phyloP scores from a whole-genome alignment of 1,140 invertebrate species.

The Drosophila baimaii region DNA sequence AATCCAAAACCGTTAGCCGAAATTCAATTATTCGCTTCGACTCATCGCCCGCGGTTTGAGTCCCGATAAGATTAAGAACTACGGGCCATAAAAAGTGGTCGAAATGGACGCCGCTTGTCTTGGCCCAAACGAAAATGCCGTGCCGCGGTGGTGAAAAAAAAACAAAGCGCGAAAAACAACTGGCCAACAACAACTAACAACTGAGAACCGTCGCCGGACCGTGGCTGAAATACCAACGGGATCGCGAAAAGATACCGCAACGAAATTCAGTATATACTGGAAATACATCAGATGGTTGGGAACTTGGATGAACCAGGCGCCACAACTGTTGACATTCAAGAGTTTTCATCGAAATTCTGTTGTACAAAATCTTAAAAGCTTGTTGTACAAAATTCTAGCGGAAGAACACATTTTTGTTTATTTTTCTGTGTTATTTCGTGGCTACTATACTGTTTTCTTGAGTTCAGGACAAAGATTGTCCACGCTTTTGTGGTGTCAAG shows the following conservation, averaged over 20 bases:
- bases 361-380: background rate
- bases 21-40: slow-evolving; percentile 53
- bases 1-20: slow-evolving; percentile 24
- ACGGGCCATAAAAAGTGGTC: slow-evolving; percentile 45
- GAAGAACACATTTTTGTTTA: too few relatives aligned
- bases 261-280: background rate
- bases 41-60: slow-evolving; percentile 58
- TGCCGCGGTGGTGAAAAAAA: background rate
- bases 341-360: background rate
- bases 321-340: background rate
- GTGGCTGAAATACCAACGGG: background rate
- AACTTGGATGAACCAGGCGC: background rate
- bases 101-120: slow-evolving; percentile 15
- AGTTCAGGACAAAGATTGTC: too few relatives aligned
- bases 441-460: too few relatives aligned
- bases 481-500: too few relatives aligned
- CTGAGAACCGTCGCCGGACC: background rate
- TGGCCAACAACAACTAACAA: slow-evolving; percentile 7
- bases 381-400: too few relatives aligned
- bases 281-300: background rate
- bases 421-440: too few relatives aligned
- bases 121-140: slow-evolving; percentile 16
- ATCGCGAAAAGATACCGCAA: background rate
- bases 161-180: slow-evolving; percentile 13
- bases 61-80: slow-evolving; percentile 66